phyloP scores from a whole-genome alignment of 64 coral and sea anemone genomes.

The Trachythela sp. region DNA sequence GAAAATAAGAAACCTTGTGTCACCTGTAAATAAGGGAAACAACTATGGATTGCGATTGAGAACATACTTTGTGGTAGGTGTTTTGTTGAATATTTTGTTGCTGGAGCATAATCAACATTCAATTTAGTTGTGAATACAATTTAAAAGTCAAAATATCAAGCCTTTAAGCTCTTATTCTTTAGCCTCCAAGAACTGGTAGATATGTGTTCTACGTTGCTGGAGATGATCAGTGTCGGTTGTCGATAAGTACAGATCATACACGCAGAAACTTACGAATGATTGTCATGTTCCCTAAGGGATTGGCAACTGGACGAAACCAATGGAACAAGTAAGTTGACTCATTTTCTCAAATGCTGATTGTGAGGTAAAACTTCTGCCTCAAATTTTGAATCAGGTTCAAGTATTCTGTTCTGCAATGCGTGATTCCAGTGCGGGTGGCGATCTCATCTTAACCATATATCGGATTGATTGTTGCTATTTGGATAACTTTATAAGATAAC shows the following conservation, averaged over 20 bases:
- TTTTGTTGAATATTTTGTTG: background rate
- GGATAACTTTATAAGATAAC: too few relatives aligned
- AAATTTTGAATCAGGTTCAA: too few relatives aligned
- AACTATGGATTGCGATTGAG: background rate
- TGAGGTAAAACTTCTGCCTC: too few relatives aligned
- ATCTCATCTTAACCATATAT: too few relatives aligned
- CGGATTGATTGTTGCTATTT: too few relatives aligned
- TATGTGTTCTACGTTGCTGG: background rate
- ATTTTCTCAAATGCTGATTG: background rate
- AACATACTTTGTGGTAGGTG: background rate
- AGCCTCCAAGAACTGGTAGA: background rate
- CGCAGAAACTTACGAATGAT: background rate
- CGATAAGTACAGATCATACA: background rate
- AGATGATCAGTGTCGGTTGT: background rate
- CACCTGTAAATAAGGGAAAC: background rate
- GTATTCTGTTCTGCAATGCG: too few relatives aligned
- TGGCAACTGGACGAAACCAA: background rate
- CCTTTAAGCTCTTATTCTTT: background rate
- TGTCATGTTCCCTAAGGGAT: background rate
- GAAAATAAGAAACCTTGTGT: background rate
- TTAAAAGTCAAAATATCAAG: too few relatives aligned
- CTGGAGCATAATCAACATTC: too few relatives aligned
- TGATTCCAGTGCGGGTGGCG: too few relatives aligned
- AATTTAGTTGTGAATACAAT: background rate
- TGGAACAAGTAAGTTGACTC: background rate